Evolutionary conservation across 1,140 invertebrate species (phyloP).

Genomic region (Rhopalosiphum padi): DNA sequence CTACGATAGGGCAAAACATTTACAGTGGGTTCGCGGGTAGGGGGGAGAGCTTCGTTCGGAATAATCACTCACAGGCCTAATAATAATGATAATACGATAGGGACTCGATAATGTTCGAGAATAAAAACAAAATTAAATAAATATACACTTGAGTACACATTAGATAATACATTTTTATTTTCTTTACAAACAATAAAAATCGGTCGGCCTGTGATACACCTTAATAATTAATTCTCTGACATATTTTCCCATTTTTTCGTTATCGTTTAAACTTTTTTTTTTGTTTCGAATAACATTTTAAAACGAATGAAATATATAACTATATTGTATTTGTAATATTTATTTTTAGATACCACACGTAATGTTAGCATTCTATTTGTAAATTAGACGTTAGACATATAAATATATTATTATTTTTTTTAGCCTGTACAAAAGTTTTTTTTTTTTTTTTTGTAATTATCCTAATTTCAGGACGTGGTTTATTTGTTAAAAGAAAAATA

Average conservation of each 20-base stretch:
- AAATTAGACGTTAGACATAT: slow-evolving; percentile 49
- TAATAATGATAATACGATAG: background rate
- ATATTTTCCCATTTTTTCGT: slow-evolving; percentile 17
- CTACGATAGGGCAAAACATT: slow-evolving; percentile 2
- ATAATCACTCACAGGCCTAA: slow-evolving; percentile 46
- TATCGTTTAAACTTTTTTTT: background rate
- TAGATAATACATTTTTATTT: slow-evolving; percentile 1
- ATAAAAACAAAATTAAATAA: background rate
- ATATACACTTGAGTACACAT: background rate
- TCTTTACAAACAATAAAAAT: slow-evolving; percentile 1
- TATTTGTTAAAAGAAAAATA: slow-evolving; percentile 53
- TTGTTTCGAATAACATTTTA: background rate
- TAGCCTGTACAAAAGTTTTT: slow-evolving; percentile 53
- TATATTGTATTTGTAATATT: slow-evolving; percentile 52
- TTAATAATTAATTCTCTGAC: background rate
- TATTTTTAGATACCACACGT: slow-evolving; percentile 54
- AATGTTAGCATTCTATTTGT: slow-evolving; percentile 46
- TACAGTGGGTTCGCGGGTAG: background rate
- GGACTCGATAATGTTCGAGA: slow-evolving; percentile 12
- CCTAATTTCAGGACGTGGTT: slow-evolving; percentile 54
- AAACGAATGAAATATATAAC: slow-evolving; percentile 21
- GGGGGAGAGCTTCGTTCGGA: slow-evolving; percentile 13
- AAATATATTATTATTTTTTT: slow-evolving; percentile 36
- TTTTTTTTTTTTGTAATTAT: slow-evolving; percentile 52
- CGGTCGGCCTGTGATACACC: slow-evolving; percentile 52